Base-by-base conservation (phyloP, 2,888 invertebrate species). In the Erebia epiphron region DNA sequence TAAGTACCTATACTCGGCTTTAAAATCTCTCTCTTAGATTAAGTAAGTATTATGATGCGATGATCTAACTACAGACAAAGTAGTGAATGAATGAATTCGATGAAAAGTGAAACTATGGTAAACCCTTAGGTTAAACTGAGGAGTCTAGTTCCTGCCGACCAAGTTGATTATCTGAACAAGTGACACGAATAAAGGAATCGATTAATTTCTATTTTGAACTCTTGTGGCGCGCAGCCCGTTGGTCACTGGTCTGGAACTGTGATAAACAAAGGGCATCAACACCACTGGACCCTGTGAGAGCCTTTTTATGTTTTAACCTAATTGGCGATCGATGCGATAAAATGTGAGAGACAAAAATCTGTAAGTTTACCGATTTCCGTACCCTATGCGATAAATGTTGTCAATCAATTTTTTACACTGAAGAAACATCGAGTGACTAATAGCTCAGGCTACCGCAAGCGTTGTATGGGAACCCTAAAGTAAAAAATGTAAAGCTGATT, bases 141-240 rank as follows among this genome's bases (percentile, higher is more conserved):
- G 13, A 74, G 69, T 71, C 54, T 75, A 76, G 75, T 78, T 80
- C 76, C 79, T 78, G 77, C 76, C 74, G 73, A 76, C 68, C 68
- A 74, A 73, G 73, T 80, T 66, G 80, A 83, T 81, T 85, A n/a
- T 83, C 83, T 81, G 82, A 86, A 78, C 86, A 85, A 86, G 84
- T 91, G 91, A 91, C 92, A 89, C 88, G 83, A 87, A 89, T 91
- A 88, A 88, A 85, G 84, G 86, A 86, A 92, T 92, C 92, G 92
- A 92, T 93, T 90, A 88, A 84, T 84, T 88, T 91, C 92, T 93
- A 93, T 93, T 92, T 92, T 90, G 92, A 46, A 92, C 84, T 80
- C 86, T 78, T 81, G 84, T 83, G 65, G 66, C 72, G 75, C 73
- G 71, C 62, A 70, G 70, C 76, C 77, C 80, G 79, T 79, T 80